phyloP scores from a whole-genome alignment of 2,797 vertebrate genomes.

The Peromyscus nudipes region DNA sequence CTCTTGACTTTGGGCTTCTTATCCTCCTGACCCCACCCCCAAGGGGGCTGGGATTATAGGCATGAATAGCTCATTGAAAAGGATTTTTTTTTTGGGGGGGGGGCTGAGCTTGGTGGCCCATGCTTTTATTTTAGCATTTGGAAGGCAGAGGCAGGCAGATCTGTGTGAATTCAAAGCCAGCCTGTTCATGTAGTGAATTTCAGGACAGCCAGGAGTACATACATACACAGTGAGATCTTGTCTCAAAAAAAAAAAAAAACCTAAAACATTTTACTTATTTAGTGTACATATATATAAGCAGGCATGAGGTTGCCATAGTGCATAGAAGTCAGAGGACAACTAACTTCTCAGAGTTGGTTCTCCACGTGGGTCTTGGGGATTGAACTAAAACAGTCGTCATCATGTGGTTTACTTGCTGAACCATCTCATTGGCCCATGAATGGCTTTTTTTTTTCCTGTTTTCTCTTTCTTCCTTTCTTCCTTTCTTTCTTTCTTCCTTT shows the following conservation, averaged over 20 bases:
- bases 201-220: not conserved
- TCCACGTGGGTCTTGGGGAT: not conserved
- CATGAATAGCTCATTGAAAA: not conserved
- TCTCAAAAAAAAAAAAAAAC: not conserved
- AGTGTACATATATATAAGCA: too few species aligned
- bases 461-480: rapidly evolving
- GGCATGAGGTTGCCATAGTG: not conserved
- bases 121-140: not conserved
- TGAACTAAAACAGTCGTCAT: not conserved
- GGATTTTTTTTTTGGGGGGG: too few species aligned
- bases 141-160: not conserved
- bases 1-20: not conserved
- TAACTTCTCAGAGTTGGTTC: not conserved
- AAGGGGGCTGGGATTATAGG: not conserved
- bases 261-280: not conserved
- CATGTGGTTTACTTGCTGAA: not conserved
- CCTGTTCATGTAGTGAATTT: not conserved
- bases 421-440: not conserved
- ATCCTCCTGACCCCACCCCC: not conserved
- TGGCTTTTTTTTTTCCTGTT: not conserved
- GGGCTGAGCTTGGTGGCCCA: not conserved
- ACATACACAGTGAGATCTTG: not conserved
- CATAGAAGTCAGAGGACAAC: not conserved
- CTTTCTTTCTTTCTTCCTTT: rapidly evolving
- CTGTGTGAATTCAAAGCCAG: not conserved